These are phyloP conservation scores for Ptiloglossa arizonensis DNA, from an alignment of 1,140 invertebrate species.

Conservation along the genomic window DNA sequence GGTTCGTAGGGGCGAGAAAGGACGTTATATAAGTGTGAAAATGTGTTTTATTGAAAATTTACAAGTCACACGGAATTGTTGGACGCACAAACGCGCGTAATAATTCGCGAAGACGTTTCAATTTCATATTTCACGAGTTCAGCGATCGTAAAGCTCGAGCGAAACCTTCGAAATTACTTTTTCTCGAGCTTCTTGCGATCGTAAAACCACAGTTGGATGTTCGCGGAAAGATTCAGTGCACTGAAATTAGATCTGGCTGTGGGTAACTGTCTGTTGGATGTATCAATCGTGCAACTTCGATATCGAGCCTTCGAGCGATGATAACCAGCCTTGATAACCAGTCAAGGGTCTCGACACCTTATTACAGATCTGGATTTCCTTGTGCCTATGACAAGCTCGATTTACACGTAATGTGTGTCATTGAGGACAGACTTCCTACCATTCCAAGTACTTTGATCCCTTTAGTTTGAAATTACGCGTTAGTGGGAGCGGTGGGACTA, in stretches of 20 bases:
- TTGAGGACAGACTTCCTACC: slow-evolving; percentile 9
- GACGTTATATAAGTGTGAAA: too few species aligned
- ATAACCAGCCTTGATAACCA: slow-evolving; percentile 43
- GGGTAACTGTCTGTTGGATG: background rate
- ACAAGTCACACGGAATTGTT: too few species aligned
- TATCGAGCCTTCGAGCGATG: slow-evolving; percentile 8
- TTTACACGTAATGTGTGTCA: slow-evolving; percentile 61
- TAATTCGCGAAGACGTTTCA: too few species aligned
- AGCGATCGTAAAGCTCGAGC: too few species aligned
- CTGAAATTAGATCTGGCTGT: background rate
- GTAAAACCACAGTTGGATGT: background rate
- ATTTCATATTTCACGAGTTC: too few species aligned
- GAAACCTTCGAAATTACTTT: too few species aligned
- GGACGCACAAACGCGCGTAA: too few species aligned
- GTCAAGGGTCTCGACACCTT: slow-evolving; percentile 70
- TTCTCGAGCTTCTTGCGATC: too few species aligned
- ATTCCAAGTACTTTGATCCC: background rate
- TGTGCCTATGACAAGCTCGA: slow-evolving; percentile 67
- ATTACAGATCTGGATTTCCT: slow-evolving; percentile 62
- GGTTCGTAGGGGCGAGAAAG: too few species aligned
- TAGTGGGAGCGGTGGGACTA: background rate
- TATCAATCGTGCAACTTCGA: slow-evolving; percentile 17
- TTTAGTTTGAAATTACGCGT: background rate
- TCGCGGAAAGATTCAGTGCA: background rate
- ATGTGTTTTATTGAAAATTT: too few species aligned